These are phyloP conservation scores for Lycocerus yunnanus DNA, from an alignment of 2,888 invertebrate species.

Conservation along the genomic window DNA sequence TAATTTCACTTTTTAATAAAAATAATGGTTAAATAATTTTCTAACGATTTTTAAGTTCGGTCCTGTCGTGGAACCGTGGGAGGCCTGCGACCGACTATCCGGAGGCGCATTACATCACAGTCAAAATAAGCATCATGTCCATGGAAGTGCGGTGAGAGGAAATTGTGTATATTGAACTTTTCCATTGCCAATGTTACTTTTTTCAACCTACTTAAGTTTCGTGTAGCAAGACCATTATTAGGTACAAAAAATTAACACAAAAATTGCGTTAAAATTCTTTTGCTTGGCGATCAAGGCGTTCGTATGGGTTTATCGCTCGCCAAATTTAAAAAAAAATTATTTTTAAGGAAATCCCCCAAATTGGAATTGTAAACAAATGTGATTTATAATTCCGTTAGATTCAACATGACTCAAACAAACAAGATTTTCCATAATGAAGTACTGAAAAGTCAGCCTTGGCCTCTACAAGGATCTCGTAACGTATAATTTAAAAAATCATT, in stretches of 20 bases:
- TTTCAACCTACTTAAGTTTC: conserved; percentile 28
- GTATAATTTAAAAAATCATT: background rate
- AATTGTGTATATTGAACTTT: conserved; percentile 30
- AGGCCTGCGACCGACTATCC: conserved; percentile 25
- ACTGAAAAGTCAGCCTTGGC: background rate
- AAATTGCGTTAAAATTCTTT: background rate
- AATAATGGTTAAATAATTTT: background rate
- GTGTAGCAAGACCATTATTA: conserved; percentile 8
- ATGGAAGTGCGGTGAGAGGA: conserved; percentile 22
- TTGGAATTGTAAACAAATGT: background rate
- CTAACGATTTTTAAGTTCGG: conserved; percentile 8
- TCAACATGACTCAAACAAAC: background rate
- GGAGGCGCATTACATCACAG: conserved; percentile 30
- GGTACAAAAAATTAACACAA: conserved; percentile 10
- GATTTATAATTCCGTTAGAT: background rate
- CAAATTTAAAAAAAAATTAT: background rate
- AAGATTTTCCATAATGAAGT: background rate
- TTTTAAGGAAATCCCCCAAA: background rate
- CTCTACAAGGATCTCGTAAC: background rate
- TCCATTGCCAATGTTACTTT: conserved; percentile 31
- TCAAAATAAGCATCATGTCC: conserved; percentile 25
- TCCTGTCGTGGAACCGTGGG: conserved; percentile 21
- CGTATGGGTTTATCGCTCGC: background rate
- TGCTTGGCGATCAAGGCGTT: background rate
- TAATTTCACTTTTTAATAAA: background rate